These are phyloP conservation scores for Chaetophractus vellerosus DNA, from an alignment of 2,797 vertebrate species.

Conservation along the genomic window DNA sequence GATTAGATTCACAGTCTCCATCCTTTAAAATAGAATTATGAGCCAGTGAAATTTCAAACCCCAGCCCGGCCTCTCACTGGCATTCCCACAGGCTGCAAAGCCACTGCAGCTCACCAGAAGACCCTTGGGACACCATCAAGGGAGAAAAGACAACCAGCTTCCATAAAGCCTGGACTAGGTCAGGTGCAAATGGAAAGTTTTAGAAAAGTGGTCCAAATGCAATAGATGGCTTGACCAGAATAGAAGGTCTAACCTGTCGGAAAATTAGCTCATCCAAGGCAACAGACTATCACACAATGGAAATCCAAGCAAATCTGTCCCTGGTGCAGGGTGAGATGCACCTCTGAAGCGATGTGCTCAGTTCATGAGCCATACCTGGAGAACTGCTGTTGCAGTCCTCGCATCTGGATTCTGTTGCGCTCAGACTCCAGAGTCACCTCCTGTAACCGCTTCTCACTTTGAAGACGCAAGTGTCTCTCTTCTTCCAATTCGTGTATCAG, in stretches of 20 bases:
- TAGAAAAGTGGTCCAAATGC: not conserved
- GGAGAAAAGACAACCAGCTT: constrained; percentile 34
- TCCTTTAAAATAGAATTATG: not conserved
- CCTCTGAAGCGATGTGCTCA: not conserved
- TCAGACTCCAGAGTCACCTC: constrained; percentile 95
- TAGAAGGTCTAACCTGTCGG: not conserved
- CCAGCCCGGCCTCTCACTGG: not conserved
- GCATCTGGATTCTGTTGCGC: constrained; percentile 94
- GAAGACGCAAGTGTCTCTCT: constrained; percentile 94
- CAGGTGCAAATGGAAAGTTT: not conserved
- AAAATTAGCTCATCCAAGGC: not conserved
- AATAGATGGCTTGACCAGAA: not conserved
- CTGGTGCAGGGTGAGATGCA: not conserved
- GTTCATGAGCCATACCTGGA: constrained; percentile 91
- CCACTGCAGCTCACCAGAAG: not conserved
- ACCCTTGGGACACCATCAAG: not conserved
- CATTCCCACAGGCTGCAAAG: not conserved
- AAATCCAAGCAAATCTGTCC: not conserved
- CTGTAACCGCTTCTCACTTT: constrained; percentile 94
- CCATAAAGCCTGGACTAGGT: not conserved
- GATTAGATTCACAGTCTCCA: not conserved
- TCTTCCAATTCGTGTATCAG: constrained; percentile 97
- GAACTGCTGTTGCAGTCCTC: constrained; percentile 94
- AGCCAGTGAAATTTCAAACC: not conserved
- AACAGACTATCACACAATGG: not conserved